Conservation (phyloP, 2,888 invertebrate species). For the Callimorpha dominula region DNA sequence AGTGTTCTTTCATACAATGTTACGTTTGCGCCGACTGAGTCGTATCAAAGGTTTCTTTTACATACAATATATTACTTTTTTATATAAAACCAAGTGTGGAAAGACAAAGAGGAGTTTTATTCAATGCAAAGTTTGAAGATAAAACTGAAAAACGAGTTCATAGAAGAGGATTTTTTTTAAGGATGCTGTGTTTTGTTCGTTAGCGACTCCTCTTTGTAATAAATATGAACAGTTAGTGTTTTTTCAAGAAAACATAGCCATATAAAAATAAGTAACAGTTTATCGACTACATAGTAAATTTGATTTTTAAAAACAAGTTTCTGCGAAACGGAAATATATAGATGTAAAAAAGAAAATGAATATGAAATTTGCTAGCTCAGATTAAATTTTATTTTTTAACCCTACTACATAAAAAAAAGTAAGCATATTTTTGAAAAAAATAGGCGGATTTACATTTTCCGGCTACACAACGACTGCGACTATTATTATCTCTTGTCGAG, state of each 20-base stretch:
- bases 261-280: too few species aligned
- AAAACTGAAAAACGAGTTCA: background rate
- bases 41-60: constrained; percentile 36
- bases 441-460: background rate
- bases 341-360: background rate
- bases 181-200: too few species aligned
- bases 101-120: background rate
- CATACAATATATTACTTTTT: constrained; percentile 6
- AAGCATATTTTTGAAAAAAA: background rate
- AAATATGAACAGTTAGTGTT: too few species aligned
- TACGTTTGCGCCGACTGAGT: constrained; percentile 49
- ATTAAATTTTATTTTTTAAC: background rate
- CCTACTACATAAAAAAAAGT: background rate
- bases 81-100: background rate
- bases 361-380: background rate
- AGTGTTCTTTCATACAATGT: constrained; percentile 68
- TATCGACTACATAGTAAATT: too few species aligned
- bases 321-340: background rate
- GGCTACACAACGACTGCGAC: background rate
- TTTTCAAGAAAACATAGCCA: too few species aligned
- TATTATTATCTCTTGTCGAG: background rate
- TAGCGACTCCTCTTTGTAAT: too few species aligned
- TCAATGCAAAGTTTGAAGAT: background rate
- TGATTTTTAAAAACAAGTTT: background rate
- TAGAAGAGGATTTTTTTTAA: background rate